These are phyloP conservation scores for Corapipo altera DNA, from an alignment of 2,113 vertebrate species.

Conservation along the genomic window DNA sequence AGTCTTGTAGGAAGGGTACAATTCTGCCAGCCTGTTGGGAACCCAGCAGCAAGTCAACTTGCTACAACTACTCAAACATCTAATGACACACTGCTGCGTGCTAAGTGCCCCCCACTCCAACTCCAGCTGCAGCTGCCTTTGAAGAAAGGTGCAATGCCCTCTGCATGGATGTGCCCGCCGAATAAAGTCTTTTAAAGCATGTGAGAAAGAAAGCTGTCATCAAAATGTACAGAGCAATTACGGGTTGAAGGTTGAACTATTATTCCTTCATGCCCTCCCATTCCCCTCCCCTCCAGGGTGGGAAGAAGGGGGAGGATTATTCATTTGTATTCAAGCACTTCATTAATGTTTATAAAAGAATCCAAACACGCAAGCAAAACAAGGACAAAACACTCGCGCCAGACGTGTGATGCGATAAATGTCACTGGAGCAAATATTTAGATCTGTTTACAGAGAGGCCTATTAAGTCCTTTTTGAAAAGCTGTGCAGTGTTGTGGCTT, in stretches of 20 bases:
- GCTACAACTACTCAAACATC: not conserved
- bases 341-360: constrained; percentile 65
- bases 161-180: not conserved
- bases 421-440: constrained; percentile 61
- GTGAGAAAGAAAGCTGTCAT: constrained; percentile 48
- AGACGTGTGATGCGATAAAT: constrained; percentile 47
- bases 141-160: constrained; percentile 40
- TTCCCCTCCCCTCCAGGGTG: constrained; percentile 24
- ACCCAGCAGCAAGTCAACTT: not conserved
- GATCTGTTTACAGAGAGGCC: constrained; percentile 64
- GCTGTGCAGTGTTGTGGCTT: constrained; percentile 40
- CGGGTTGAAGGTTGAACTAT: constrained; percentile 53
- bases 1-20: not conserved
- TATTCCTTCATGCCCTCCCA: constrained; percentile 35
- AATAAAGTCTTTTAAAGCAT: constrained; percentile 37
- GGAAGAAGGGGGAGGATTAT: constrained; percentile 34
- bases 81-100: not conserved
- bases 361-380: constrained; percentile 60
- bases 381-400: constrained; percentile 6
- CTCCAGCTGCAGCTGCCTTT: constrained; percentile 23
- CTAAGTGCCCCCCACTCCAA: not conserved
- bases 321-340: constrained; percentile 65
- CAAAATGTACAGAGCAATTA: constrained; percentile 43
- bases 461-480: constrained; percentile 65
- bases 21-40: not conserved